Conservation (phyloP, 2,888 invertebrate species). For the Mythimna vitellina region DNA sequence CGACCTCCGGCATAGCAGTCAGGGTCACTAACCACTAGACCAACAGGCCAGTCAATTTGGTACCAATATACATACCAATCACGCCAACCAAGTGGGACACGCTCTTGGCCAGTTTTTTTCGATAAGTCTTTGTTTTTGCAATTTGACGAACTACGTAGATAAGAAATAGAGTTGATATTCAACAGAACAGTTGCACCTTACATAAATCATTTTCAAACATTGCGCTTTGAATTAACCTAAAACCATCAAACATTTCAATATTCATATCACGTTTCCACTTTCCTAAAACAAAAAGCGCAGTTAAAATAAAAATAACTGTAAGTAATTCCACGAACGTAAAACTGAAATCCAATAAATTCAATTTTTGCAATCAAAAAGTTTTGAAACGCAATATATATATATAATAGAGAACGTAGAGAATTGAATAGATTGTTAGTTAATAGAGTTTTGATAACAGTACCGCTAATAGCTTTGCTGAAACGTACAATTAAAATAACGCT, state of each 20-base stretch:
- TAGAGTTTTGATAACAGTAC: constrained; percentile 14
- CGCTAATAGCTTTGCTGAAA: constrained; percentile 7
- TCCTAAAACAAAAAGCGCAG: background rate
- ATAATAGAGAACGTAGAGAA: constrained; percentile 1
- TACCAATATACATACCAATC: too few relatives aligned
- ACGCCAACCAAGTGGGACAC: too few relatives aligned
- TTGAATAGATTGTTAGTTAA: constrained; percentile 12
- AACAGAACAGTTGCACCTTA: background rate
- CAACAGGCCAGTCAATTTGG: too few relatives aligned
- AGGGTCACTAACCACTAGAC: too few relatives aligned
- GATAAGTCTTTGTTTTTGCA: too few relatives aligned
- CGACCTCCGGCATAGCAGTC: too few relatives aligned
- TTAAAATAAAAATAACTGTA: constrained; percentile 3
- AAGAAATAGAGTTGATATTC: background rate
- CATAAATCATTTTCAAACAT: too few relatives aligned
- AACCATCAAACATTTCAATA: background rate
- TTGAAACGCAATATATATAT: constrained; percentile 1
- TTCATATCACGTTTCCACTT: background rate
- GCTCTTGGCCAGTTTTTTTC: too few relatives aligned
- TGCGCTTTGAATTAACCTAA: background rate
- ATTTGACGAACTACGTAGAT: background rate
- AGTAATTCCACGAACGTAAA: constrained; percentile 18
- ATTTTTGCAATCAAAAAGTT: constrained; percentile 25
- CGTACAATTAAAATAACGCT: background rate
- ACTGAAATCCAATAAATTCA: constrained; percentile 23